Conservation (phyloP, 2,797 vertebrate genomes). For the Hypotaenidia okinawae region DNA sequence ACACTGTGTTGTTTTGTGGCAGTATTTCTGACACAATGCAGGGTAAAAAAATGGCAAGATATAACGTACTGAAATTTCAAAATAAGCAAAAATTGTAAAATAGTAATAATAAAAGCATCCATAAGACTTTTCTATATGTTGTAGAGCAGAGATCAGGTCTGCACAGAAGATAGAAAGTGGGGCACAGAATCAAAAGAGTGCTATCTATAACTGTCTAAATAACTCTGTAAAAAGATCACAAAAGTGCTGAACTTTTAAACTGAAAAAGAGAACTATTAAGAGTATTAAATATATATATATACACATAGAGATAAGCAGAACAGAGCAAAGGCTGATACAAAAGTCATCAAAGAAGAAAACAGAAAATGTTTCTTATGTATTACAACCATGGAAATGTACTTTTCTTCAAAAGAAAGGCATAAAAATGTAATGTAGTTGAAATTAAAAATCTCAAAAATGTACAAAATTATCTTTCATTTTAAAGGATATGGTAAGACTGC, state of each 20-base stretch:
- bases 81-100: slow-evolving; percentile 25
- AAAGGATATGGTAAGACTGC: neutral
- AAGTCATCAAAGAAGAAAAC: neutral
- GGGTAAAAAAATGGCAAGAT: neutral
- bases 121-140: neutral
- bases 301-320: neutral
- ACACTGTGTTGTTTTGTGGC: neutral
- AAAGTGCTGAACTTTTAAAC: neutral
- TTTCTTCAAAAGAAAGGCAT: neutral
- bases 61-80: neutral
- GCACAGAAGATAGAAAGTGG: slow-evolving; percentile 18
- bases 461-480: neutral
- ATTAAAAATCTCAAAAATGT: neutral
- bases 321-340: neutral
- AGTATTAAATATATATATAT: neutral
- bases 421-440: neutral
- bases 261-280: neutral
- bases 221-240: neutral
- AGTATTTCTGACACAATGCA: neutral
- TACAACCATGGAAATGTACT: neutral
- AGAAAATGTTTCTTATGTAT: neutral
- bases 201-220: slow-evolving; percentile 23
- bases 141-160: neutral
- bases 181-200: neutral
- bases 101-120: neutral